phyloP scores from a whole-genome alignment of 2,888 invertebrate species.

The Pristionchus exspectatus region DNA sequence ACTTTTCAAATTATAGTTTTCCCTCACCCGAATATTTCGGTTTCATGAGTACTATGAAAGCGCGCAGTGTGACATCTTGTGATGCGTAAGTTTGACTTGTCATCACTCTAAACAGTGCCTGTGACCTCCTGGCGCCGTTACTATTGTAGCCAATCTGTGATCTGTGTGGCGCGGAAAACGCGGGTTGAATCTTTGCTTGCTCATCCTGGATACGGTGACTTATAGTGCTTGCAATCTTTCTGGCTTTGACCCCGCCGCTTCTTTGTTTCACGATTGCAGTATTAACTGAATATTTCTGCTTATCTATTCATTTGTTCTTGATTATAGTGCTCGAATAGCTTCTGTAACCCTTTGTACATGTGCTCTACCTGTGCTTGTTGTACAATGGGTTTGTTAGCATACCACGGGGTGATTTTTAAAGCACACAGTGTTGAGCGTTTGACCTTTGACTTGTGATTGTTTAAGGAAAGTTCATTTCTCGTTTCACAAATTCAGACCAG shows the following conservation, averaged over 20 bases:
- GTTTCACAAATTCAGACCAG: background rate
- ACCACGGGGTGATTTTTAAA: background rate
- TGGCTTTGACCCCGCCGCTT: background rate
- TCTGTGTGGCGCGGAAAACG: background rate
- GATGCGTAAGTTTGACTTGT: background rate
- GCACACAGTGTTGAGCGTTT: background rate
- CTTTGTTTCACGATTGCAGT: background rate
- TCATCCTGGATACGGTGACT: background rate
- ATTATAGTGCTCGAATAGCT: background rate
- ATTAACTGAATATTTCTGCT: background rate
- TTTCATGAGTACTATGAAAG: background rate
- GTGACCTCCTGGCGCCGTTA: background rate
- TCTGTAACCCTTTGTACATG: background rate
- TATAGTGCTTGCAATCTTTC: background rate
- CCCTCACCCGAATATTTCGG: background rate
- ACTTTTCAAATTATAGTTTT: background rate
- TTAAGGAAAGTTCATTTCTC: background rate
- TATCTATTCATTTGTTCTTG: background rate
- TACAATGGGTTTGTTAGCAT: background rate
- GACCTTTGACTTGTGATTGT: background rate
- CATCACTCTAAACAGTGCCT: background rate
- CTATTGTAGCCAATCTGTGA: constrained; percentile 8
- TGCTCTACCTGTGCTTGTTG: background rate
- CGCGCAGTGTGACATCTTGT: background rate
- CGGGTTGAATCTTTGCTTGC: background rate